These are phyloP conservation scores for Chloropsis hardwickii DNA, from an alignment of 2,113 vertebrate species.

Conservation along the genomic window DNA sequence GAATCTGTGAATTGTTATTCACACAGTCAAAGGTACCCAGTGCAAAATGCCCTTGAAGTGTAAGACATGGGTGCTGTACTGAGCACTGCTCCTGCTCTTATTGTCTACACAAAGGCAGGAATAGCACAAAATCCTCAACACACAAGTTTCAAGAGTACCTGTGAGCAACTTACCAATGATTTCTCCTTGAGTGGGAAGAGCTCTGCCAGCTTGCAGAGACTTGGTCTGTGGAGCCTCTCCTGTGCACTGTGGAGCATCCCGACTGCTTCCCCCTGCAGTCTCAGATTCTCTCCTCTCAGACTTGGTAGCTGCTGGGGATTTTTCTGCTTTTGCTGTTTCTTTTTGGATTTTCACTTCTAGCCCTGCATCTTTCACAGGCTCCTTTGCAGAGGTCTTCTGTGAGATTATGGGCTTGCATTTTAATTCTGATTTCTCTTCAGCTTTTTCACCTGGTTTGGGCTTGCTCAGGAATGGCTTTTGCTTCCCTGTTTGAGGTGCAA, in stretches of 20 bases:
- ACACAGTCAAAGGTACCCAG: neutral
- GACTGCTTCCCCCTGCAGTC: neutral
- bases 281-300: neutral
- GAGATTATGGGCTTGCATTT: neutral
- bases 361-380: neutral
- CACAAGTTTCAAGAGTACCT: neutral
- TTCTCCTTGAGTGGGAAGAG: neutral
- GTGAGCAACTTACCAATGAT: constrained; percentile 11
- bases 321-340: neutral
- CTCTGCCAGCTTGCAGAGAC: neutral
- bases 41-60: neutral
- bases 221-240: neutral
- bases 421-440: constrained; percentile 3
- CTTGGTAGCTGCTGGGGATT: neutral
- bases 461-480: neutral
- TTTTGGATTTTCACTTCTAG: neutral
- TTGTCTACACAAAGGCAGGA: neutral
- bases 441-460: neutral
- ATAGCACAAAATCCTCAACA: neutral
- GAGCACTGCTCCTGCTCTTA: neutral
- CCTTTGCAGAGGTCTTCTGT: neutral
- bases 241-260: neutral
- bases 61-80: neutral
- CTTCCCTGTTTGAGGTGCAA: neutral
- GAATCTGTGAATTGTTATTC: neutral